These are phyloP conservation scores for Anoplius nigerrimus DNA, from an alignment of 2,888 invertebrate species.

Conservation along the genomic window DNA sequence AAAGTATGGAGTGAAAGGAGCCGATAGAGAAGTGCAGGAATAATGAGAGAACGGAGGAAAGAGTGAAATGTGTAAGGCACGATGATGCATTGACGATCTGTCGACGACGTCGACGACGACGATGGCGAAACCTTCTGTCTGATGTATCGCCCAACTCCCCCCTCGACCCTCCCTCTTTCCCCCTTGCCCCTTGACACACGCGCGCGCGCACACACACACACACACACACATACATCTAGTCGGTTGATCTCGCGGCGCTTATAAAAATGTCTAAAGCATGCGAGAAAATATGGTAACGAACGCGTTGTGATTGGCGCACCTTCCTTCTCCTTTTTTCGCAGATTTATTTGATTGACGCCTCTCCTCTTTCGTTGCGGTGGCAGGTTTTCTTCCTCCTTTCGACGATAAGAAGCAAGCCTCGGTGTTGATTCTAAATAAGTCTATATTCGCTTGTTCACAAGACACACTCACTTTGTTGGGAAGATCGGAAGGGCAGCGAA, in stretches of 20 bases:
- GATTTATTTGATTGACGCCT: constrained; percentile 31
- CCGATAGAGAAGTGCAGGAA: constrained; percentile 2
- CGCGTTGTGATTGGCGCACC: constrained; percentile 17
- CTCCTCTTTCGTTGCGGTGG: constrained; percentile 14
- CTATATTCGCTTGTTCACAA: constrained; percentile 47
- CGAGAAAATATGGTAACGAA: no score
- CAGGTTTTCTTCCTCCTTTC: no score
- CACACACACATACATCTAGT: constrained; percentile 27
- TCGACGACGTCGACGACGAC: not conserved
- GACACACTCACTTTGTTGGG: constrained; percentile 23
- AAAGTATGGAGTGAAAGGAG: constrained; percentile 3
- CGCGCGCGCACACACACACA: no score
- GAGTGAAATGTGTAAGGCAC: no score
- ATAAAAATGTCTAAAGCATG: no score
- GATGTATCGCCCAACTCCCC: no score
- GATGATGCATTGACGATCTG: no score
- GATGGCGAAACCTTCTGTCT: not conserved
- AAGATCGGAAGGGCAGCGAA: no score
- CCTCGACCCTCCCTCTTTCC: no score
- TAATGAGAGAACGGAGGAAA: not conserved
- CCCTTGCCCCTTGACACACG: not conserved
- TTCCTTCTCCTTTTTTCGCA: constrained; percentile 34
- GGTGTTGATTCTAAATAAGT: no score
- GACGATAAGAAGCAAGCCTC: no score
- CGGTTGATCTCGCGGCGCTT: constrained; percentile 20